Evolutionary conservation across 2,888 invertebrate genomes (phyloP).

Genomic region (Drosophila neotestacea): DNA sequence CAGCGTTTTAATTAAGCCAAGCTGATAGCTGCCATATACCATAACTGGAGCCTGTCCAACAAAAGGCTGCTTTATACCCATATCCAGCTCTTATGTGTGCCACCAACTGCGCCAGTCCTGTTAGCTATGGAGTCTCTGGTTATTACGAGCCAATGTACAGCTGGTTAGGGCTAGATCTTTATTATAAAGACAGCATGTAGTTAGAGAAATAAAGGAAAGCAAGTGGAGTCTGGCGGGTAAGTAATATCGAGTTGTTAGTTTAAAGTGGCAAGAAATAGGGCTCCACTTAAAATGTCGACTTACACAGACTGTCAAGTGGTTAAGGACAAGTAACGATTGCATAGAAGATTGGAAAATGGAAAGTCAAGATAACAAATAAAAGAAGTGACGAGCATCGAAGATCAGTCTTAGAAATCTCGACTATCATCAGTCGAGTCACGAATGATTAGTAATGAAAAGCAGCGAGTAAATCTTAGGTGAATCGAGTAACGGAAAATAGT

Average conservation of each 20-base stretch:
- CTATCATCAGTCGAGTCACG: too few relatives aligned
- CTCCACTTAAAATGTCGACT: background rate
- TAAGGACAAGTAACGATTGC: background rate
- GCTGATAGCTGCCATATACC: conserved; percentile 34
- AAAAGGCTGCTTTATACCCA: conserved; percentile 33
- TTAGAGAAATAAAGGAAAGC: background rate
- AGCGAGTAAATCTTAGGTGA: background rate
- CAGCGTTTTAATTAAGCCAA: conserved; percentile 67
- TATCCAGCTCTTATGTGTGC: conserved; percentile 49
- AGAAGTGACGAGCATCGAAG: background rate
- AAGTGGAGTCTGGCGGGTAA: background rate
- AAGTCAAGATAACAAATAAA: background rate
- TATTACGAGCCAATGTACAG: background rate
- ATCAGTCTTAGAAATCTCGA: background rate
- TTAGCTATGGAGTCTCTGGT: conserved; percentile 10
- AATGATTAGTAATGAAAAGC: background rate
- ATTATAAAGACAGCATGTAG: background rate
- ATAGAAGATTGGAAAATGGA: background rate
- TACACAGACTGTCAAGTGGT: background rate
- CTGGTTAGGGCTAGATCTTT: background rate
- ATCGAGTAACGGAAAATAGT: background rate
- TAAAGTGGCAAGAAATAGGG: background rate
- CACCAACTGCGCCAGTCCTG: conserved; percentile 54
- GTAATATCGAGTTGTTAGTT: background rate
- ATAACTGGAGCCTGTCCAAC: conserved; percentile 40